Evolutionary conservation across 2,888 invertebrate genomes (phyloP).

Genomic region (Pimpla rufipes): DNA sequence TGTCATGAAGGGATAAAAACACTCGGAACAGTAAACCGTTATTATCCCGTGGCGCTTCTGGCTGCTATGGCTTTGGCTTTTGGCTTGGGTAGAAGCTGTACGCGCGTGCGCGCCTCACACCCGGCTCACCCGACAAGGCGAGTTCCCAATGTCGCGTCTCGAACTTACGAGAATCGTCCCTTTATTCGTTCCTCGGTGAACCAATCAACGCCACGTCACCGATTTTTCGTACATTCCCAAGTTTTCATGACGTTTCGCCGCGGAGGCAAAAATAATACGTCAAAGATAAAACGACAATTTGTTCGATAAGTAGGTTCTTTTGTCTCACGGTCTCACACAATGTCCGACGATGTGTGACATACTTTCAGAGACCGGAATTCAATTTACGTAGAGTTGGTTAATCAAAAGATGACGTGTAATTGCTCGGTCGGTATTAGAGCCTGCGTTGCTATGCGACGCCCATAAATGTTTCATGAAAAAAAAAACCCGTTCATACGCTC

Average conservation of each 20-base stretch:
- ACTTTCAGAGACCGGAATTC: no score
- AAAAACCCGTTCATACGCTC: no score
- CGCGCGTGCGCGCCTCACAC: slow-evolving; percentile 58
- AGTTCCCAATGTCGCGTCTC: slow-evolving; percentile 25
- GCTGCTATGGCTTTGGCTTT: slow-evolving; percentile 52
- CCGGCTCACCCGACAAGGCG: slow-evolving; percentile 36
- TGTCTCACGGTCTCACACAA: no score
- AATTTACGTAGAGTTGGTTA: no score
- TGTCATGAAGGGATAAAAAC: slow-evolving; percentile 78
- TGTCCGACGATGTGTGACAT: no score
- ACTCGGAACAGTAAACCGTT: slow-evolving; percentile 75
- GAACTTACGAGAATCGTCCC: not conserved
- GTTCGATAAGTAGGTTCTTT: no score
- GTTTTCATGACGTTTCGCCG: not conserved
- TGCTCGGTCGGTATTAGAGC: no score
- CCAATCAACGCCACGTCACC: not conserved
- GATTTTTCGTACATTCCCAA: slow-evolving; percentile 15
- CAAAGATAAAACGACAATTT: not conserved
- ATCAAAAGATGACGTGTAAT: no score
- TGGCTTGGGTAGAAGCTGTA: slow-evolving; percentile 8
- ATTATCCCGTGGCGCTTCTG: slow-evolving; percentile 71
- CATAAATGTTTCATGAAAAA: no score
- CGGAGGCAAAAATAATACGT: not conserved
- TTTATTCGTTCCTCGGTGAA: not conserved
- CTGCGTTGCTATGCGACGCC: no score